Evolutionary conservation across 1,140 invertebrate genomes (phyloP), one percentile per base, ranked within the genome.

Genomic region (Cotesia chilonis): DNA sequence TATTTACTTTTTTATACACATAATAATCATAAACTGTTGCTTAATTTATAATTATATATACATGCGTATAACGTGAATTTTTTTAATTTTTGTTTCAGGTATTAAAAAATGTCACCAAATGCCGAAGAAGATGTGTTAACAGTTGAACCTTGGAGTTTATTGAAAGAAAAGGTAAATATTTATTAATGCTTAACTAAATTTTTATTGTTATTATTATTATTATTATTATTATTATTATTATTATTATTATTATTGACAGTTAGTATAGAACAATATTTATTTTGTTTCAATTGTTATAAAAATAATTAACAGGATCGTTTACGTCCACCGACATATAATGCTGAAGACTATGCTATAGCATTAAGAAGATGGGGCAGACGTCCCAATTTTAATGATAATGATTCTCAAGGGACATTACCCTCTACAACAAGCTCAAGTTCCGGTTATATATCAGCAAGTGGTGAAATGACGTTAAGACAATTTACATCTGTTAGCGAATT

Each of bases 401-500:
- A 84, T 65, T 81, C 81, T 9, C 84, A 85, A 5, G 81, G 83
- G 54, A 87, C 85, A 47, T 72, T 87, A 71, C 85, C 87, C 80
- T 81, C 88, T 80, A 83, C 88, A 82, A 82, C 88, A 81, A 76
- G 88, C 86, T 78, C 84, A 20, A 85, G 84, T 81, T 86, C 84
- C 77, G 82, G 83, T 71, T 86, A 86, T 68, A 84, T 82, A 68
- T 85, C 86, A 68, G 84, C 81, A 78, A 90, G 90, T 52, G 91
- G 90, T 61, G 94, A 96, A 82, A 96, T 96, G 94, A 94, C 92
- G 14, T 87, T 96, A 41, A 89, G 93, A 63, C 94, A 96, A 83
- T 96, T 96, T 82, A 91, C 92, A 38, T 93, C 93, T 36, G 91
- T 96, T 65, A 94, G 94, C 41, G 95, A 97, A 84, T 88, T 98